A percentile compares a stretch with the other conserved stretches of the same genome.
Conservation (phyloP, 2,113 vertebrate genomes). For the Peromyscus polionotus region DNA sequence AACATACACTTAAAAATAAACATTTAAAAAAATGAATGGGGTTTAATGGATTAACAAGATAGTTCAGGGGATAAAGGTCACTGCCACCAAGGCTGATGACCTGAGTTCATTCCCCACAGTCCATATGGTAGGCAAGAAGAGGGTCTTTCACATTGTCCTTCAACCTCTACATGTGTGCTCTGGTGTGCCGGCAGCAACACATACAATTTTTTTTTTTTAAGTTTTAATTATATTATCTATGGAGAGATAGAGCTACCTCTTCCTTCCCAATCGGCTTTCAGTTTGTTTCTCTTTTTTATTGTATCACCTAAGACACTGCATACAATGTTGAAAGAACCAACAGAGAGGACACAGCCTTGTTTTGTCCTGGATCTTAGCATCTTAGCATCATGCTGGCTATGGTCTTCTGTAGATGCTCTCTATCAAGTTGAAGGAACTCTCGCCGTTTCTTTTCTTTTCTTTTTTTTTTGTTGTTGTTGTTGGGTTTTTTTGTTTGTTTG, state of each 20-base stretch:
- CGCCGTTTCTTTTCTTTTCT: too few relatives aligned
- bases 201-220: not conserved
- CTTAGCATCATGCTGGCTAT: too few relatives aligned
- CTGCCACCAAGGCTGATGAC: not conserved
- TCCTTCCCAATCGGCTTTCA: conserved; percentile 8
- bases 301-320: not conserved
- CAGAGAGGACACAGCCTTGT: not conserved
- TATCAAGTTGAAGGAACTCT: not conserved
- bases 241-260: not conserved
- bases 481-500: too few relatives aligned
- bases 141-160: not conserved
- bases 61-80: not conserved
- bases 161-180: not conserved
- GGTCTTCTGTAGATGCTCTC: not conserved
- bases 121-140: not conserved
- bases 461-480: too few relatives aligned
- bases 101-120: not conserved
- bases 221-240: not conserved
- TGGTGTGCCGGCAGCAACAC: not conserved
- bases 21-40: not conserved
- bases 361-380: not conserved
- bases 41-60: not conserved
- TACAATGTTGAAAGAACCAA: not conserved
- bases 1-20: not conserved
- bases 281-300: not conserved